Conservation (phyloP, 2,113 vertebrate species). For the Oreochromis tanganicae region DNA sequence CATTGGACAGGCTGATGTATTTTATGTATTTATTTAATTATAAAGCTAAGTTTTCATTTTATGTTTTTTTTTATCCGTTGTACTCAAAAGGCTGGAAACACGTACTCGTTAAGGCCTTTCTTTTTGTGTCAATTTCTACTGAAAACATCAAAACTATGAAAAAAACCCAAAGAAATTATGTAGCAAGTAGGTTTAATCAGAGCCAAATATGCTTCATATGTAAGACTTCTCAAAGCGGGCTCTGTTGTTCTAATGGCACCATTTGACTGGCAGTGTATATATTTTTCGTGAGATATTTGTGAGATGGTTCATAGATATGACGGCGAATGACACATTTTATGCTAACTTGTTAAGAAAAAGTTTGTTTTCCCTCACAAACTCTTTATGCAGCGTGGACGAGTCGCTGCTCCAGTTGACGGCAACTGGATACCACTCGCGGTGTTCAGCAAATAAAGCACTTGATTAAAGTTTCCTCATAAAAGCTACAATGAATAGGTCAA, state of each 20-base stretch:
- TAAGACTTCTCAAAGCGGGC: neutral
- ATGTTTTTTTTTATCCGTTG: neutral
- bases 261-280: neutral
- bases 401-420: slow-evolving; percentile 41
- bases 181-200: neutral
- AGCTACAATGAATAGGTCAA: slow-evolving; percentile 17
- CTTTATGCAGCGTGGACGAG: neutral
- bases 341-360: slow-evolving; percentile 7
- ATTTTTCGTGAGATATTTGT: neutral
- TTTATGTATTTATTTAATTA: neutral
- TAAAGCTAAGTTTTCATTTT: neutral
- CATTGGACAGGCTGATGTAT: neutral
- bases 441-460: slow-evolving; percentile 57
- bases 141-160: neutral
- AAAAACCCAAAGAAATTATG: fast-evolving
- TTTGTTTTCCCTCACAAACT: slow-evolving; percentile 42
- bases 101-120: neutral
- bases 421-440: slow-evolving; percentile 46
- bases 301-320: slow-evolving; percentile 1
- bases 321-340: slow-evolving; percentile 40
- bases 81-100: neutral
- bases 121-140: neutral
- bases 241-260: neutral
- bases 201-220: neutral
- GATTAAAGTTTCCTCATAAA: slow-evolving; percentile 59